These are phyloP conservation scores for Tenthredo livida DNA, from an alignment of 2,888 invertebrate genomes.

Conservation along the genomic window DNA sequence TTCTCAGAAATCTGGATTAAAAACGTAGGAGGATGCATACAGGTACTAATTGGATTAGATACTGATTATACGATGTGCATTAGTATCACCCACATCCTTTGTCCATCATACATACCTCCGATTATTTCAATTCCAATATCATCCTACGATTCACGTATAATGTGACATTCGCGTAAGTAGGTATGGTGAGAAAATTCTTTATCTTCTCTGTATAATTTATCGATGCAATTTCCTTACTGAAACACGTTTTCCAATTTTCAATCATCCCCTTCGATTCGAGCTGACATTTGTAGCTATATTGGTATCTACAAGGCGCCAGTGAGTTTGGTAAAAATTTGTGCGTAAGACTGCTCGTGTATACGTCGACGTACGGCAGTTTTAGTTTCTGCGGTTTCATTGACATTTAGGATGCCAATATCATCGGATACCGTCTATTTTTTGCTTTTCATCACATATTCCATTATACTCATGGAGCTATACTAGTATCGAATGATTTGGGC, in stretches of 20 bases:
- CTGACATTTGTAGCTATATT: neutral
- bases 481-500: slow-evolving; percentile 41
- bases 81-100: neutral
- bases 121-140: slow-evolving; percentile 3
- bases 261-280: neutral
- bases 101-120: neutral
- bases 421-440: slow-evolving; percentile 40
- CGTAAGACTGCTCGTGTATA: slow-evolving; percentile 3
- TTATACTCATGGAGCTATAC: slow-evolving; percentile 10
- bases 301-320: slow-evolving; percentile 7
- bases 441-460: slow-evolving; percentile 46
- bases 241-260: neutral
- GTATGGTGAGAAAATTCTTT: neutral
- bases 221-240: neutral
- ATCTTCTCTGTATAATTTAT: neutral
- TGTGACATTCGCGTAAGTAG: neutral
- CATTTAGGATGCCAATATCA: slow-evolving; percentile 44
- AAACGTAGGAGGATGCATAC: neutral
- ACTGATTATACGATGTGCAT: slow-evolving; percentile 19
- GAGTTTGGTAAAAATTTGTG: slow-evolving; percentile 7
- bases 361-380: slow-evolving; percentile 23
- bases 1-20: slow-evolving; percentile 4
- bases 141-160: neutral
- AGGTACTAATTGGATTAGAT: slow-evolving; percentile 22
- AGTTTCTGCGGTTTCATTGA: slow-evolving; percentile 48